phyloP scores from a whole-genome alignment of 2,113 vertebrate genomes.

The Ceratotherium simum region DNA sequence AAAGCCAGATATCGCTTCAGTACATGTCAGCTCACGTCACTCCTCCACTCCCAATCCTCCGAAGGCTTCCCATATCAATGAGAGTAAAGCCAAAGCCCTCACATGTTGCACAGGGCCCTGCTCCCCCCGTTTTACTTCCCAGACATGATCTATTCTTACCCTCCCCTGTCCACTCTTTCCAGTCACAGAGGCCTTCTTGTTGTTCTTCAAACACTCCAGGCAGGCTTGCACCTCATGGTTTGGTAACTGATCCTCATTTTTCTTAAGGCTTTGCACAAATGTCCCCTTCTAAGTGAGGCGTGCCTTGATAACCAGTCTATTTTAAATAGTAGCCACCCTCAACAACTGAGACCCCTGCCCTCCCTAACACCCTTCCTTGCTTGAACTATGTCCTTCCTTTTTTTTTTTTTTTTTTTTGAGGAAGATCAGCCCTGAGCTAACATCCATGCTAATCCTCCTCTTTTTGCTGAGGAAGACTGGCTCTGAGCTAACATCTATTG shows the following conservation, averaged over 20 bases:
- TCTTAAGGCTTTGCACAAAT: not conserved
- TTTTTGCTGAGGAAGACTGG: too few species aligned
- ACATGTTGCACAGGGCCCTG: not conserved
- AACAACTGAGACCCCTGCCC: not conserved
- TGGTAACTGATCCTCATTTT: not conserved
- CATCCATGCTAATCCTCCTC: too few species aligned
- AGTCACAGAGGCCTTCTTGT: not conserved
- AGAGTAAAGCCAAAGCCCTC: not conserved
- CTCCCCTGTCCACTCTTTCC: not conserved
- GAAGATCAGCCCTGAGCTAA: too few species aligned
- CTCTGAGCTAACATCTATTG: too few species aligned
- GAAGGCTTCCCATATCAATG: not conserved
- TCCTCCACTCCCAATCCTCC: not conserved
- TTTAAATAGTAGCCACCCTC: not conserved
- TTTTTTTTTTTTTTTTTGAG: too few species aligned
- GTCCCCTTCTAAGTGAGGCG: not conserved
- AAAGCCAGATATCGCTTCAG: not conserved
- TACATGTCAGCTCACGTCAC: not conserved
- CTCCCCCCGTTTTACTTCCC: not conserved
- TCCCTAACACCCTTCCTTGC: not conserved
- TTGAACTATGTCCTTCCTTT: not conserved
- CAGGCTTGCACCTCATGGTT: not conserved
- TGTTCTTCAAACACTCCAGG: not conserved
- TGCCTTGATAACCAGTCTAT: not conserved
- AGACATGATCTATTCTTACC: not conserved